Evolutionary conservation across 1,140 invertebrate species (phyloP).

Genomic region (Diorhabda sublineata): DNA sequence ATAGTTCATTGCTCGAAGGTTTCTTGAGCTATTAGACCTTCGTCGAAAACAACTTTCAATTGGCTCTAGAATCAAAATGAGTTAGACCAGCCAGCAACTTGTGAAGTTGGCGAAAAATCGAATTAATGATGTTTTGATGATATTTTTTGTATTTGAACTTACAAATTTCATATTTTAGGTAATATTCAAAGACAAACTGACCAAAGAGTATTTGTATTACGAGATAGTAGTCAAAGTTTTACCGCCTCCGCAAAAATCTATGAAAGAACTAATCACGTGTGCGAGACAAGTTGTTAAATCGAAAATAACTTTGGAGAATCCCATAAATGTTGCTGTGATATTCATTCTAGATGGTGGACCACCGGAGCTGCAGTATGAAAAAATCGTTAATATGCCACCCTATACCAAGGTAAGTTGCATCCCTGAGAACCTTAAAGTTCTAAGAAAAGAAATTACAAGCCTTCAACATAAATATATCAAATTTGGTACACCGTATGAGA

Average conservation of each 20-base stretch:
- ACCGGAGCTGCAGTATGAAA: constrained; percentile 21
- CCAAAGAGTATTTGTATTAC: constrained; percentile 32
- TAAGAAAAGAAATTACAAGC: not conserved
- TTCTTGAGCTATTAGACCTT: too few species aligned
- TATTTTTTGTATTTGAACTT: too few species aligned
- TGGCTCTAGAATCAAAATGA: too few species aligned
- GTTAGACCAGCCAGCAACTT: too few species aligned
- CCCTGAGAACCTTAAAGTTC: not conserved
- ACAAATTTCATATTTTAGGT: constrained; percentile 24
- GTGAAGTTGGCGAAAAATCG: too few species aligned
- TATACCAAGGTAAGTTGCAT: constrained; percentile 22
- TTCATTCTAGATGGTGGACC: constrained; percentile 23
- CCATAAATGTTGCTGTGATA: constrained; percentile 26
- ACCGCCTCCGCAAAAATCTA: constrained; percentile 23
- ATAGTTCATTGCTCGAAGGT: too few species aligned
- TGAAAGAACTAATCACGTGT: constrained; percentile 24
- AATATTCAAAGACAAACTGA: constrained; percentile 30
- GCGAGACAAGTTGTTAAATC: constrained; percentile 22
- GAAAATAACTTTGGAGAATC: constrained; percentile 33
- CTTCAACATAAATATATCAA: not conserved
- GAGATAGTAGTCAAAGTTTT: constrained; percentile 29
- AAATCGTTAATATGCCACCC: constrained; percentile 25
- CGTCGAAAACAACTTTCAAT: too few species aligned
- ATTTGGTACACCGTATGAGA: too few species aligned
- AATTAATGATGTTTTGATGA: too few species aligned